Evolutionary conservation across 2,888 invertebrate genomes (phyloP), one percentile per base, ranked within the genome.

Genomic region (Cheilosia impressa): DNA sequence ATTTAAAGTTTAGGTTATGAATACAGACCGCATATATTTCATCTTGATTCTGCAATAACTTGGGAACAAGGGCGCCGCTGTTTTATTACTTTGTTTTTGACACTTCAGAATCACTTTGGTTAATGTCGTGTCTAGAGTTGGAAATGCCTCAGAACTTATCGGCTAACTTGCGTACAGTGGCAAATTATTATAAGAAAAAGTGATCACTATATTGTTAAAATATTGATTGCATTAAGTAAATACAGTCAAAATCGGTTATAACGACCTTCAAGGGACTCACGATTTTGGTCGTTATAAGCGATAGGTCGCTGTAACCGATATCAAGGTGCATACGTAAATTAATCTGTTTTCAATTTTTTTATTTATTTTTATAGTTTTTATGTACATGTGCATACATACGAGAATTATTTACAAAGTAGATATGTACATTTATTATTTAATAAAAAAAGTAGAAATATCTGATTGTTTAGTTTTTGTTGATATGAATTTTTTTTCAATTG

Each of bases 81-180:
- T 19, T 19, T 19, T 19, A 19, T 19, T 19, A 19, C 19, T 19
- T 19, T 19, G 1, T 19, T 19, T 19, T 19, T 15, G 17, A 45
- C 45, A 45, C 17, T 45, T 45, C 47, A 7, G 17, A 47, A 19
- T 47, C 47, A 47, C 47, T 19, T 47, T 47, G 47, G 47, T 47
- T 47, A 47, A 47, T 47, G 47, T 47, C 47, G 47, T 47, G 47
- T 47, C 6, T 47, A 47, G 47, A 47, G 47, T 47, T 47, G 47
- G 9, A 17, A 47, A 17, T 47, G 47, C 19, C 17, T 17, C 7
- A 47, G 19, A 19, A 19, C 1, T 1, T 19, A 19, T 19, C 17
- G 47, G 47, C 47, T 47, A 47, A 47, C 47, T 47, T 47, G n/a
- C 19, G 0, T 47, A 47, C 47, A 47, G 47, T 19, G 19, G 5